These are phyloP conservation scores for Tenthredo notha DNA, from an alignment of 2,888 invertebrate genomes.

Conservation along the genomic window DNA sequence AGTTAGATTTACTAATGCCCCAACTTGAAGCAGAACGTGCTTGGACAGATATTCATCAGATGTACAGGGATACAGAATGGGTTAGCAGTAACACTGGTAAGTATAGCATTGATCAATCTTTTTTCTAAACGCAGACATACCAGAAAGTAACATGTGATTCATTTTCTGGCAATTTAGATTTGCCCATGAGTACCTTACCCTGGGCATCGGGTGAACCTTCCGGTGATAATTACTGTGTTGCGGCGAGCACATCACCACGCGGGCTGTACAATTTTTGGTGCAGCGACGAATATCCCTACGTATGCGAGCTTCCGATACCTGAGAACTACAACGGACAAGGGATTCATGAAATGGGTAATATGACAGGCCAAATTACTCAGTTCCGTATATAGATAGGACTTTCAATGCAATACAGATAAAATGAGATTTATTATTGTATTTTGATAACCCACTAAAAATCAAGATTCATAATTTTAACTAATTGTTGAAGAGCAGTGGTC, in stretches of 20 bases:
- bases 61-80: background rate
- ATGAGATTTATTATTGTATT: background rate
- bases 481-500: background rate
- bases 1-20: background rate
- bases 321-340: background rate
- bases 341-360: background rate
- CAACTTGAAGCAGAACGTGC: background rate
- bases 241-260: rapidly evolving
- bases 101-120: background rate
- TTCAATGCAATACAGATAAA: background rate
- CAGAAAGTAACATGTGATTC: background rate
- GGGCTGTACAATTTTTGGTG: background rate
- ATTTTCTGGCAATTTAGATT: background rate
- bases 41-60: background rate
- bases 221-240: background rate
- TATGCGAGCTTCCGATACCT: constrained; percentile 14
- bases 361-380: background rate
- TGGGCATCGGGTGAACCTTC: background rate
- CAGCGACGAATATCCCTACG: background rate
- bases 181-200: background rate
- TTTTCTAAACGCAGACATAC: background rate
- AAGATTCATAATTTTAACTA: background rate
- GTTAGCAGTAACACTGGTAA: background rate
- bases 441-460: background rate
- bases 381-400: background rate